These are phyloP conservation scores for Labrus mixtus DNA, from an alignment of 2,113 vertebrate genomes.

Conservation along the genomic window DNA sequence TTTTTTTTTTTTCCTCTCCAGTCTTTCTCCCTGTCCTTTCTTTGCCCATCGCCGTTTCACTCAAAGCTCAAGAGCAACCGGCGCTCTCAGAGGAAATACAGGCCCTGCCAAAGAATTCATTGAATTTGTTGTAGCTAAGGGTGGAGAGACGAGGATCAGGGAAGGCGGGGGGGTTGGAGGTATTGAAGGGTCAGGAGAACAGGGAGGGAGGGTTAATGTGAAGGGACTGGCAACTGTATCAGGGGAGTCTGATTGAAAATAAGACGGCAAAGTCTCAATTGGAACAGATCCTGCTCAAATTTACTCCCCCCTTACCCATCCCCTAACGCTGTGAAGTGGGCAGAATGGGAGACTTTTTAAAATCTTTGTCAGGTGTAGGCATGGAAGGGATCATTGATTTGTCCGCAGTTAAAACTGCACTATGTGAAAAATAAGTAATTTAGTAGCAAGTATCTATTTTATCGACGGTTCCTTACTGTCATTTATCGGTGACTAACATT, in stretches of 20 bases:
- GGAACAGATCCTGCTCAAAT: slow-evolving; percentile 60
- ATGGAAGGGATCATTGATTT: too few species aligned
- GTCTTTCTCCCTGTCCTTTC: slow-evolving; percentile 14
- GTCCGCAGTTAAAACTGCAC: too few species aligned
- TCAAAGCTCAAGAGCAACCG: slow-evolving; percentile 66
- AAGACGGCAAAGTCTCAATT: slow-evolving; percentile 72
- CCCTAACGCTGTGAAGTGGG: slow-evolving; percentile 19
- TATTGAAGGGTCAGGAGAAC: slow-evolving; percentile 48
- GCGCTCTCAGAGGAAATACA: slow-evolving; percentile 78
- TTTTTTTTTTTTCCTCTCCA: slow-evolving; percentile 18
- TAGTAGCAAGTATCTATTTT: too few species aligned
- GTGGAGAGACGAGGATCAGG: slow-evolving; percentile 14
- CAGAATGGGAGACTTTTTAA: background rate
- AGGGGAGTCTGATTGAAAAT: slow-evolving; percentile 75
- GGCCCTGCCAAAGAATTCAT: slow-evolving; percentile 75
- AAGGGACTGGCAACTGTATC: slow-evolving; percentile 59
- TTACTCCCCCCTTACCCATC: slow-evolving; percentile 24
- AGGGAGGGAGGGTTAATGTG: slow-evolving; percentile 67
- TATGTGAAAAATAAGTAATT: too few species aligned
- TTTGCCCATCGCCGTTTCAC: slow-evolving; percentile 40
- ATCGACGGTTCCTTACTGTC: too few species aligned
- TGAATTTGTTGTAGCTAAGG: slow-evolving; percentile 75
- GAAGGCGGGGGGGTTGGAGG: slow-evolving; percentile 15
- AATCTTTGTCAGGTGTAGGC: too few species aligned
- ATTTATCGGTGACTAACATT: too few species aligned